Evolutionary conservation across 2,113 vertebrate species (phyloP), one percentile per base, ranked within the genome.

Genomic region (Alligator mississippiensis): DNA sequence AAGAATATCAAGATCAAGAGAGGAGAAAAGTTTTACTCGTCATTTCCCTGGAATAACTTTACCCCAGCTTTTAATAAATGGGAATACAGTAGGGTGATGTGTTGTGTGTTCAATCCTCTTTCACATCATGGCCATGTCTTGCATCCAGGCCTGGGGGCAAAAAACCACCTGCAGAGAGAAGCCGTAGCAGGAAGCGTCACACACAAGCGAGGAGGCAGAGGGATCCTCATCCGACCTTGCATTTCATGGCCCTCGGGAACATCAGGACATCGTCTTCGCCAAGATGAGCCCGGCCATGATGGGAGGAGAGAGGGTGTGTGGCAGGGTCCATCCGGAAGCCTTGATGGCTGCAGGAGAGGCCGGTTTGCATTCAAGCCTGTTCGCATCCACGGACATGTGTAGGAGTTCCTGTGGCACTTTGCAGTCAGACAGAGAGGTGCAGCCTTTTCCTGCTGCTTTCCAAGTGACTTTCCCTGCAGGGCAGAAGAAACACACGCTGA

Each of bases 361-460:
- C 82, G 62, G 76, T 60, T 11, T 80, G 58, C 95, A 95, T 0
- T 90, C 59, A 72, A 97, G 94, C 5, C 4, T 17, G 70, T 15
- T 95, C 70, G 95, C 24, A 30, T 95, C 94, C 61, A 96, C 82
- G 76, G 93, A 89, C 55, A 89, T 84, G 28, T 63, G 6, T 3
- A 86, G 87, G 80, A 95, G 55, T 27, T 30, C 95, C 34, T 17
- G 86, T 86, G 79, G 83, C 47, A 85, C 72, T 57, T 0, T 88
- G 89, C 94, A 96, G 88, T 96, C 94, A 38, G 93, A 92, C 79
- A 93, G 9, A 3, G 92, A 95, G 47, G 95, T 95, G 59, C 95
- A 96, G 5, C 96, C 96, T 38, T 95, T 97, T 91, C 90, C 92
- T 57, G 95, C 94, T 17, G 90, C 87, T 88, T 97, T 95, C 76